Percentiles rank a stretch among this genome's conserved stretches.
phyloP scores from a whole-genome alignment of 2,888 invertebrate species.

The Drosophila atripex region DNA sequence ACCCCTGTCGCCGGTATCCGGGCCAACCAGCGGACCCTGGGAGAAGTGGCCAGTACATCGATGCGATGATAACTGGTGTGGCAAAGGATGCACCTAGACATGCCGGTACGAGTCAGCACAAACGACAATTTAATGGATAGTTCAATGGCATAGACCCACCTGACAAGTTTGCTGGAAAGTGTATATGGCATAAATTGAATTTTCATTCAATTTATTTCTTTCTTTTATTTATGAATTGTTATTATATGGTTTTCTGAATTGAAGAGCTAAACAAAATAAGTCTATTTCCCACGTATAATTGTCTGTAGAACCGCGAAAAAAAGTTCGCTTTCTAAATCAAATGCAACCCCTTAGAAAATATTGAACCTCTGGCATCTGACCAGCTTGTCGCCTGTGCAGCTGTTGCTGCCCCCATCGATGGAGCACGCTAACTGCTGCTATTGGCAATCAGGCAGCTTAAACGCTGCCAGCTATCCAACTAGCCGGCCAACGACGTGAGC shows the following conservation, averaged over 20 bases:
- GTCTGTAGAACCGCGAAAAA: neutral
- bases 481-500: conserved; percentile 67
- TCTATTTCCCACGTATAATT: neutral
- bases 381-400: conserved; percentile 65
- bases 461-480: conserved; percentile 60
- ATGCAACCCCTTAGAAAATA: neutral
- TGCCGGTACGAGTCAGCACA: conserved; percentile 38
- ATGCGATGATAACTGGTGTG: conserved; percentile 50
- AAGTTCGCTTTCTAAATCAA: neutral
- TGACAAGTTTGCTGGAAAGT: conserved; percentile 43
- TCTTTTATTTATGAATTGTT: too few relatives aligned
- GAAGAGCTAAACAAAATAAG: neutral
- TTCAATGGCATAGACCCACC: conserved; percentile 41
- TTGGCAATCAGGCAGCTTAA: conserved; percentile 63
- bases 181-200: too few relatives aligned
- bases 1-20: conserved; percentile 25
- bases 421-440: conserved; percentile 53
- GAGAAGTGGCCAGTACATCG: conserved; percentile 48
- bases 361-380: conserved; percentile 25
- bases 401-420: conserved; percentile 41
- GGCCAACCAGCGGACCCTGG: conserved; percentile 18
- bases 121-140: conserved; percentile 64
- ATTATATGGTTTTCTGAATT: neutral
- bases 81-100: conserved; percentile 21
- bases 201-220: too few relatives aligned